phyloP scores from a whole-genome alignment of 2,797 vertebrate genomes.

The Bovichtus diacanthus region DNA sequence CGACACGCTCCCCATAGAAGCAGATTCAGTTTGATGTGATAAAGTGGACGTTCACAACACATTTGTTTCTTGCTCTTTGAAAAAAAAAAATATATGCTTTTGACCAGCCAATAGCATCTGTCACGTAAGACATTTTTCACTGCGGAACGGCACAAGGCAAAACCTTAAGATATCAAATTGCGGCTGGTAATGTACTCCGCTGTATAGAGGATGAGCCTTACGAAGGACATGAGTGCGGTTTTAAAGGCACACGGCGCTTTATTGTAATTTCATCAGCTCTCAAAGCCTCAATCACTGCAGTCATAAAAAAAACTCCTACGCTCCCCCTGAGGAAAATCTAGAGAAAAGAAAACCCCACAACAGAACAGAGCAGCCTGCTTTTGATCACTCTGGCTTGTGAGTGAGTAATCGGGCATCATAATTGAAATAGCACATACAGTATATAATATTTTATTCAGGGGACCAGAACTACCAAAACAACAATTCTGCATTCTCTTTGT shows the following conservation, averaged over 20 bases:
- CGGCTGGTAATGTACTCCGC: conserved; percentile 30
- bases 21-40: conserved; percentile 42
- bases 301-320: conserved; percentile 48
- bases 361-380: conserved; percentile 36
- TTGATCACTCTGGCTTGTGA: conserved; percentile 54
- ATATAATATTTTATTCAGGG: conserved; percentile 56
- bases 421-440: conserved; percentile 59
- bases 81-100: conserved; percentile 37
- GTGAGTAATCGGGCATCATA: conserved; percentile 62
- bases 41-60: conserved; percentile 13
- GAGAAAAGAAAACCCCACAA: conserved; percentile 48
- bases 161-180: conserved; percentile 45
- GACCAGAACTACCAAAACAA: conserved; percentile 22
- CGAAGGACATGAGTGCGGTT: conserved; percentile 29
- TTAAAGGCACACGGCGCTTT: conserved; percentile 35
- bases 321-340: conserved; percentile 46
- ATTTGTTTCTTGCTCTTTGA: conserved; percentile 24
- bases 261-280: conserved; percentile 67
- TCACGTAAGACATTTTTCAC: conserved; percentile 23
- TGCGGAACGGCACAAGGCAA: conserved; percentile 40
- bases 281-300: conserved; percentile 56
- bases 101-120: conserved; percentile 44
- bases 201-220: conserved; percentile 40
- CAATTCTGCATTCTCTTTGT: conserved; percentile 36
- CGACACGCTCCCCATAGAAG: conserved; percentile 59